Percentiles rank a stretch among this genome's conserved stretches.
These are phyloP conservation scores for Craterocephalus amniculus DNA, from an alignment of 2,797 vertebrate genomes.

Conservation along the genomic window DNA sequence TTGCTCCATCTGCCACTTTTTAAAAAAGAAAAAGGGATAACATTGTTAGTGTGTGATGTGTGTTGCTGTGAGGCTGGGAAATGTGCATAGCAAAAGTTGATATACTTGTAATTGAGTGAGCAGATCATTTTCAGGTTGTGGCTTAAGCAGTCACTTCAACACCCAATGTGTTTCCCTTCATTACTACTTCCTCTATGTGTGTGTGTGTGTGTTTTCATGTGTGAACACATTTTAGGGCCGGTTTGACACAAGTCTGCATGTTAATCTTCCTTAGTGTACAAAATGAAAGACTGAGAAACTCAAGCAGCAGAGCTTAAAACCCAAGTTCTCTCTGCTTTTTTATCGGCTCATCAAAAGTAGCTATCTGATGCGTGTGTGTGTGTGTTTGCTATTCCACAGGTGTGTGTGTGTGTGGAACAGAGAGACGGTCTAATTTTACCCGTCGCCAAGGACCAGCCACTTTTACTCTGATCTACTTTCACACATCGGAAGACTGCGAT, in stretches of 20 bases:
- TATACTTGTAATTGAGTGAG: background rate
- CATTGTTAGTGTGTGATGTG: background rate
- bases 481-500: constrained; percentile 45
- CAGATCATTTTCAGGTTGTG: background rate
- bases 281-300: background rate
- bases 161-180: constrained; percentile 33
- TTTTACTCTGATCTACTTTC: constrained; percentile 61
- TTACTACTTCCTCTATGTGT: constrained; percentile 56
- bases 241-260: background rate
- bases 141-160: constrained; percentile 20
- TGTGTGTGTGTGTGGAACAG: constrained; percentile 20
- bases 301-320: constrained; percentile 3
- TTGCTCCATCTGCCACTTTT: background rate
- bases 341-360: constrained; percentile 7
- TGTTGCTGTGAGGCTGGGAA: background rate
- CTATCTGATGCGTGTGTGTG: constrained; percentile 15
- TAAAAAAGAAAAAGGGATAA: no score
- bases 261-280: background rate
- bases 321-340: background rate
- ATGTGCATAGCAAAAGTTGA: background rate
- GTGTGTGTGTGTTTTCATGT: background rate
- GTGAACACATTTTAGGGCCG: constrained; percentile 9
- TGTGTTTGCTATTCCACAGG: constrained; percentile 38
- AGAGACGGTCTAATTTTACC: constrained; percentile 59
- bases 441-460: constrained; percentile 35